Evolutionary conservation across 2,113 vertebrate genomes (phyloP).

Genomic region (Galemys pyrenaicus): DNA sequence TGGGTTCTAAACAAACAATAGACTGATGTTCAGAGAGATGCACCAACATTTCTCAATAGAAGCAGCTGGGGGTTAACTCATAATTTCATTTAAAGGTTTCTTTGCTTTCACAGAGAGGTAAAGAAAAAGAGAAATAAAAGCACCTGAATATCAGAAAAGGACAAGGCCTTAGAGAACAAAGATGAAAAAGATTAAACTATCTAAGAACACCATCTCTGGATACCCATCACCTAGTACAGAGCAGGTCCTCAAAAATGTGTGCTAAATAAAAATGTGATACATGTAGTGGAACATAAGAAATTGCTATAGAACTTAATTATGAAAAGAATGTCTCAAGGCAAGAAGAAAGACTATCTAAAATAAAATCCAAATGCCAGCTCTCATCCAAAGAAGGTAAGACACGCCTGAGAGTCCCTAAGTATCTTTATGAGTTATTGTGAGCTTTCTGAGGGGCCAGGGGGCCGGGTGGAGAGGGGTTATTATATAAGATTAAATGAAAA

Average conservation of each 20-base stretch:
- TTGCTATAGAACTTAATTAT: not conserved
- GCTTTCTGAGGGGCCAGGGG: not conserved
- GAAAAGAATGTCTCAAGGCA: not conserved
- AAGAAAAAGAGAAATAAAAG: constrained; percentile 64
- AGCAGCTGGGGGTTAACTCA: constrained; percentile 49
- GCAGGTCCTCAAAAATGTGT: constrained; percentile 5
- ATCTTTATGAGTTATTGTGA: not conserved
- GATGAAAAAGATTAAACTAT: not conserved
- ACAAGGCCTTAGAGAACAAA: constrained; percentile 1
- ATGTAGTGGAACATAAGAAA: constrained; percentile 43
- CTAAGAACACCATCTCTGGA: not conserved
- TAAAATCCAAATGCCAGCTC: not conserved
- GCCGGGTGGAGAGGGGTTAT: not conserved
- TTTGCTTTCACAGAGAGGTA: constrained; percentile 61
- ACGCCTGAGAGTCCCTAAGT: not conserved
- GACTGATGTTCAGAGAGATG: constrained; percentile 54
- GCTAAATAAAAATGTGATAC: not conserved
- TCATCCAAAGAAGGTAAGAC: not conserved
- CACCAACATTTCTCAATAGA: constrained; percentile 55
- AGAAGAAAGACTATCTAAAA: not conserved
- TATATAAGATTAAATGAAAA: constrained; percentile 8
- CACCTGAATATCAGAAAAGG: constrained; percentile 35
- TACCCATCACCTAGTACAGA: not conserved
- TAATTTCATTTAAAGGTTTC: constrained; percentile 47
- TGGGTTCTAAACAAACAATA: constrained; percentile 76